phyloP scores from a whole-genome alignment of 2,113 vertebrate species.

The Tragelaphus buxtoni region DNA sequence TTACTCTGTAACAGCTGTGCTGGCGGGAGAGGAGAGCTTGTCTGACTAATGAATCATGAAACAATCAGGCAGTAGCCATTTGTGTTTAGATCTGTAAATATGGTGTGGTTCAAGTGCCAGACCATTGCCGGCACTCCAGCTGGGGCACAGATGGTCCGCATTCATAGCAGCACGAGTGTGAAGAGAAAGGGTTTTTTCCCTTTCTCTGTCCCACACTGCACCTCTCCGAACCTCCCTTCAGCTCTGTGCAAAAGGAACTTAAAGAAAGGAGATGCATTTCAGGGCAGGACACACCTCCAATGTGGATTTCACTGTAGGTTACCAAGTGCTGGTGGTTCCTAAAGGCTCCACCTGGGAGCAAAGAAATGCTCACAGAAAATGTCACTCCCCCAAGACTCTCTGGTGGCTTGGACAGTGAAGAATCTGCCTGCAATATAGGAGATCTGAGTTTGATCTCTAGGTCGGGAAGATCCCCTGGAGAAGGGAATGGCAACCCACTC shows the following conservation, averaged over 20 bases:
- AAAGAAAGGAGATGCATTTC: neutral
- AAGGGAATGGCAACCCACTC: neutral
- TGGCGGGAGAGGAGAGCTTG: slow-evolving; percentile 98
- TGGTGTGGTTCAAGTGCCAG: slow-evolving; percentile 99
- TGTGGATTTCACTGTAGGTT: neutral
- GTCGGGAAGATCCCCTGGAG: neutral
- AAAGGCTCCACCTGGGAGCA: neutral
- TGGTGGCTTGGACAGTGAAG: neutral
- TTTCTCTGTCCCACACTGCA: slow-evolving; percentile 85
- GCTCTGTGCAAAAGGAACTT: slow-evolving; percentile 53
- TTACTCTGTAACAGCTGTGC: slow-evolving; percentile 99
- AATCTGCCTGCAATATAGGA: neutral
- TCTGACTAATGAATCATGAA: slow-evolving; percentile 99
- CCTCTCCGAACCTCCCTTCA: slow-evolving; percentile 86
- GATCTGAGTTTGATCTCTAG: neutral
- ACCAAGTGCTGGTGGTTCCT: neutral
- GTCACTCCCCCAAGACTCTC: neutral
- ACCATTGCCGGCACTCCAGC: slow-evolving; percentile 99
- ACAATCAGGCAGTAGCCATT: slow-evolving; percentile 99
- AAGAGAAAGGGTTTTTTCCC: slow-evolving; percentile 81
- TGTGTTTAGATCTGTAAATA: slow-evolving; percentile 99
- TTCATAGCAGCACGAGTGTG: slow-evolving; percentile 90
- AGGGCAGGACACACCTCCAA: neutral
- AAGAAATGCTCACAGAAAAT: neutral
- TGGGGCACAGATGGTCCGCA: slow-evolving; percentile 99